Conservation (phyloP, 92 coral and sea anemone genomes). For the Epizoanthus illoricatus region DNA sequence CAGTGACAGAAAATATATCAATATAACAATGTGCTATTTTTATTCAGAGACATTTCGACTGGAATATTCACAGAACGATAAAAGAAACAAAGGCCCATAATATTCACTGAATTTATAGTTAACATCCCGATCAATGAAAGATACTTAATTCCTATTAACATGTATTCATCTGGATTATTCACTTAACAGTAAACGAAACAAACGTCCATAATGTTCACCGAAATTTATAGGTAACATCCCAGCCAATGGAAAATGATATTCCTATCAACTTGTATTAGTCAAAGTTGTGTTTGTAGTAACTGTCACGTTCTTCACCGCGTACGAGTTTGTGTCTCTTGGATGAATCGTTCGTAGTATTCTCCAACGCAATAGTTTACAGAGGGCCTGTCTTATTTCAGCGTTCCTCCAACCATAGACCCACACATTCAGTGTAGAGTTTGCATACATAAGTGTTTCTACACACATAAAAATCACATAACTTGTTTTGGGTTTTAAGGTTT, state of each 20-base stretch:
- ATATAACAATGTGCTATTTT: no score
- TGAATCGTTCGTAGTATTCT: not conserved
- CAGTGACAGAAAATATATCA: no score
- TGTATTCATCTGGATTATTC: not conserved
- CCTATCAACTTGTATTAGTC: conserved; percentile 1
- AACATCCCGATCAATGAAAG: not conserved
- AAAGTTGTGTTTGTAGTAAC: not conserved
- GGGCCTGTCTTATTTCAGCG: conserved; percentile 26
- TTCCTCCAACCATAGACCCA: conserved; percentile 29
- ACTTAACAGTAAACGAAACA: not conserved
- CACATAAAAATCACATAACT: not conserved
- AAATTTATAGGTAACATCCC: not conserved
- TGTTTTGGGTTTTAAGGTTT: not conserved
- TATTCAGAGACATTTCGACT: not conserved
- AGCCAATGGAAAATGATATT: not conserved
- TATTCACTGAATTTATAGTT: not conserved
- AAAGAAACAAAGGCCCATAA: not conserved
- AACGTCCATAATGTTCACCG: not conserved
- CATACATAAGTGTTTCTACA: conserved; percentile 3
- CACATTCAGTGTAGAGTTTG: conserved; percentile 24
- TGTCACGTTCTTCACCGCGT: not conserved
- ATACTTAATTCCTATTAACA: not conserved
- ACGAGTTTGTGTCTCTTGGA: conserved; percentile 12
- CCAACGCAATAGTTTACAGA: conserved; percentile 4
- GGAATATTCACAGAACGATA: not conserved